A percentile compares a stretch with the other conserved stretches of the same genome.
Conservation (phyloP, 2,113 vertebrate genomes). For the Quiscalus mexicanus region DNA sequence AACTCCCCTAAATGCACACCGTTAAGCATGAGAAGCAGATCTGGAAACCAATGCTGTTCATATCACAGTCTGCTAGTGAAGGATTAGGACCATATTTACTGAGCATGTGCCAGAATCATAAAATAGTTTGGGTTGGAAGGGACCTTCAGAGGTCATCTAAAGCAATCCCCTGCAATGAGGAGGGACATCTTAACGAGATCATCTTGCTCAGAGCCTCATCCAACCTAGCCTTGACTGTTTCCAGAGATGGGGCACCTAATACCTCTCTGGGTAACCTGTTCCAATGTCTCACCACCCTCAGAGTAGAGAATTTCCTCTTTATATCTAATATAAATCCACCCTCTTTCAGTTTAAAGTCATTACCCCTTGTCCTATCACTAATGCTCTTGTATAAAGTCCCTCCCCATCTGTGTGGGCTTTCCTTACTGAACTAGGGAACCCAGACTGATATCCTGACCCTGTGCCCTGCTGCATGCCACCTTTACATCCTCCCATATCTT, state of each 20-base stretch:
- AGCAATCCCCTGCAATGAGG: neutral
- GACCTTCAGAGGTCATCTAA: neutral
- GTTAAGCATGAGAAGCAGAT: neutral
- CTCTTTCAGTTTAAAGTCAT: neutral
- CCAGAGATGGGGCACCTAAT: neutral
- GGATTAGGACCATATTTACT: neutral
- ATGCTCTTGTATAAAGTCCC: neutral
- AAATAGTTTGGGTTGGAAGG: neutral
- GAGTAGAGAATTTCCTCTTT: neutral
- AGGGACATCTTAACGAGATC: neutral
- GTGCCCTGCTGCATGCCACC: neutral
- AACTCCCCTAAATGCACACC: fast-evolving
- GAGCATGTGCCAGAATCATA: neutral
- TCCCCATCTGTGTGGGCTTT: neutral
- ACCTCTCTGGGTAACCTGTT: neutral
- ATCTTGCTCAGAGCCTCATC: neutral
- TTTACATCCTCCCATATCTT: neutral
- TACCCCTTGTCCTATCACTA: neutral
- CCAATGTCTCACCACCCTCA: neutral
- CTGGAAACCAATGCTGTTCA: neutral
- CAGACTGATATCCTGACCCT: fast-evolving
- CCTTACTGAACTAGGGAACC: neutral
- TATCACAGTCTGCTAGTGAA: neutral
- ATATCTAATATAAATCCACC: neutral
- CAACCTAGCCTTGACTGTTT: neutral